Percentiles rank a stretch among this genome's conserved stretches.
These are phyloP conservation scores for Beris chalybata DNA, from an alignment of 2,888 invertebrate species.

Conservation along the genomic window DNA sequence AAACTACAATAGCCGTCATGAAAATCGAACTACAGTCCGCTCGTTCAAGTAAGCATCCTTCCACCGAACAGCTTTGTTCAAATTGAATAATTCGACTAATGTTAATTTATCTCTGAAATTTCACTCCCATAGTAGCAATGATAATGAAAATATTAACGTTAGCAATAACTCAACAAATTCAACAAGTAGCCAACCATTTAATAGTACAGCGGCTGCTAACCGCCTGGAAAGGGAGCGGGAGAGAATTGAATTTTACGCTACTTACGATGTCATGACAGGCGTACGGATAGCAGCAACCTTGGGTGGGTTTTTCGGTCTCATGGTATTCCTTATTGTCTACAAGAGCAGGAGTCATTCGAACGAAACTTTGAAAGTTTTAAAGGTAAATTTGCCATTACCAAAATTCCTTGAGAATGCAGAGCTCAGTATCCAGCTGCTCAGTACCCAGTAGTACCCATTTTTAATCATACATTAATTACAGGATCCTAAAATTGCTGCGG, in stretches of 20 bases:
- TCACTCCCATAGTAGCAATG: slow-evolving; percentile 22
- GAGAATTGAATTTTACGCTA: slow-evolving; percentile 81
- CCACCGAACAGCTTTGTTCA: neutral
- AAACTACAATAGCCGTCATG: slow-evolving; percentile 42
- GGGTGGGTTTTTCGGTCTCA: slow-evolving; percentile 87
- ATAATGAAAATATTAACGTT: slow-evolving; percentile 37
- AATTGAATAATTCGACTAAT: neutral
- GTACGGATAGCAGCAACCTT: slow-evolving; percentile 88
- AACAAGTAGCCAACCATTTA: slow-evolving; percentile 30
- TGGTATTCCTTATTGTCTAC: slow-evolving; percentile 88
- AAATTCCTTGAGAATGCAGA: too few species aligned
- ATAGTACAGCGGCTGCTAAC: slow-evolving; percentile 46
- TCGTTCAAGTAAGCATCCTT: slow-evolving; percentile 19
- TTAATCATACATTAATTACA: slow-evolving; percentile 43
- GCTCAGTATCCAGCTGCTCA: too few species aligned
- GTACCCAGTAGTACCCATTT: too few species aligned
- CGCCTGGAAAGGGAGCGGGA: slow-evolving; percentile 66
- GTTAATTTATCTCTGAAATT: neutral
- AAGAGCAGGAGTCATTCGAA: slow-evolving; percentile 82
- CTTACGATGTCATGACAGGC: slow-evolving; percentile 93
- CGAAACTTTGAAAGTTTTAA: slow-evolving; percentile 69
- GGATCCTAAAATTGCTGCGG: slow-evolving; percentile 78
- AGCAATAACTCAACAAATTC: slow-evolving; percentile 31
- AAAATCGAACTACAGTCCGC: slow-evolving; percentile 34
- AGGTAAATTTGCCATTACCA: slow-evolving; percentile 46